These are phyloP conservation scores for Drosophila nr. medialis DNA, from an alignment of 2,888 invertebrate genomes.

Conservation along the genomic window DNA sequence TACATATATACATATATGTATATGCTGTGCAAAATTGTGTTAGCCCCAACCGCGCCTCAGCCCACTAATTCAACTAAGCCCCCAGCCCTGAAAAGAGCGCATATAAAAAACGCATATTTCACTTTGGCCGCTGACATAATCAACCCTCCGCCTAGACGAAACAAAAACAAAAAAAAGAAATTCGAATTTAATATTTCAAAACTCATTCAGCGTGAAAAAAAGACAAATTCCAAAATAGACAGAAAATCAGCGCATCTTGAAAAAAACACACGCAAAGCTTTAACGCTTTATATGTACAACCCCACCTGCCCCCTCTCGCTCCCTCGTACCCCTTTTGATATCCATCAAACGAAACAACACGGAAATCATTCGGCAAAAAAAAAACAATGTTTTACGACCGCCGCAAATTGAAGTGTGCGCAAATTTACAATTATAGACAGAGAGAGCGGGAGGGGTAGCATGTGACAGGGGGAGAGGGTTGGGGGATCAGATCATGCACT, in stretches of 20 bases:
- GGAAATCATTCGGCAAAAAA: slow-evolving; percentile 65
- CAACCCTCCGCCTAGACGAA: slow-evolving; percentile 47
- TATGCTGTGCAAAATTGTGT: slow-evolving; percentile 40
- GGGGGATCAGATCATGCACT: slow-evolving; percentile 45
- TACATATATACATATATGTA: not conserved
- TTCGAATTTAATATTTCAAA: slow-evolving; percentile 29
- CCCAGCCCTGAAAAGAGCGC: slow-evolving; percentile 29
- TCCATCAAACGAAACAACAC: slow-evolving; percentile 44
- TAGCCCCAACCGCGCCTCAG: slow-evolving; percentile 2
- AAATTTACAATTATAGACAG: slow-evolving; percentile 59
- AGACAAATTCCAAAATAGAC: slow-evolving; percentile 16
- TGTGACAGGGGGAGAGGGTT: slow-evolving; percentile 2
- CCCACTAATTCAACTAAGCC: slow-evolving; percentile 34
- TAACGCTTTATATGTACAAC: slow-evolving; percentile 16
- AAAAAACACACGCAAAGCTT: slow-evolving; percentile 26
- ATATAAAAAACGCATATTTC: slow-evolving; percentile 55
- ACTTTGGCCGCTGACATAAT: slow-evolving; percentile 54
- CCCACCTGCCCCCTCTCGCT: not conserved
- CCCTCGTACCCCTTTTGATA: slow-evolving; percentile 1
- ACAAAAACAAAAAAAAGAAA: not conserved
- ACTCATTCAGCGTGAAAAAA: slow-evolving; percentile 28
- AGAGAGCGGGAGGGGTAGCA: not conserved
- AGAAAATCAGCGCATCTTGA: slow-evolving; percentile 1
- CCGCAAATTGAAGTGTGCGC: slow-evolving; percentile 71
- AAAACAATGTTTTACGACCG: slow-evolving; percentile 61